These are phyloP conservation scores for Chelonoidis abingdonii DNA, from an alignment of 2,113 vertebrate genomes.

Conservation along the genomic window DNA sequence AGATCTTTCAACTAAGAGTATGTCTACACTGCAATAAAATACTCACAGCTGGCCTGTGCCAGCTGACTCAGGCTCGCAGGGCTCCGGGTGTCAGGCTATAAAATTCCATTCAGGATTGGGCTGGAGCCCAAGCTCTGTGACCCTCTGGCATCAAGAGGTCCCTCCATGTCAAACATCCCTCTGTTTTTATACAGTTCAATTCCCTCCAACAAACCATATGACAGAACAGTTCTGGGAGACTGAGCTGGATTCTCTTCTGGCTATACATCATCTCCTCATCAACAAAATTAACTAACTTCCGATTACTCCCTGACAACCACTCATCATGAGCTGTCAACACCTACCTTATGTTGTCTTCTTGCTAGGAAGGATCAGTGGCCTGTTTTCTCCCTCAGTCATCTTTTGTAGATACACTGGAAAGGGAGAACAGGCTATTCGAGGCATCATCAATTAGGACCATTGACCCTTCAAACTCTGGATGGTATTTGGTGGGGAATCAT, in stretches of 20 bases:
- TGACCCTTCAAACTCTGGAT: background rate
- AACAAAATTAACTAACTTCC: slow-evolving; percentile 31
- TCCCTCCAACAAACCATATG: slow-evolving; percentile 49
- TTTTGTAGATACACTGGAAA: no score
- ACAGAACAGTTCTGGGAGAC: background rate
- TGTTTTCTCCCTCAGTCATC: background rate
- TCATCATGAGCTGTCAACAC: background rate
- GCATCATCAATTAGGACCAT: background rate
- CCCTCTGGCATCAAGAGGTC: background rate
- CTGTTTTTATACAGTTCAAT: slow-evolving; percentile 13
- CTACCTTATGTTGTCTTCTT: slow-evolving; percentile 44
- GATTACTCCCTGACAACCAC: background rate
- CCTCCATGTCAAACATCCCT: background rate
- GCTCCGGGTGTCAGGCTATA: background rate
- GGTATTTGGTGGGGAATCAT: background rate
- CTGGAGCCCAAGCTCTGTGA: background rate
- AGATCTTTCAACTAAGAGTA: background rate
- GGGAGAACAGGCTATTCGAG: no score
- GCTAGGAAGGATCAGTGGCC: slow-evolving; percentile 42
- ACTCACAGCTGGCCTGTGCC: background rate
- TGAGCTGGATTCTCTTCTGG: background rate
- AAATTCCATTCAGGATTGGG: no score
- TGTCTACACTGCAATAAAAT: background rate
- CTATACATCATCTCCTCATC: background rate
- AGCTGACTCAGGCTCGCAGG: background rate